These are phyloP conservation scores for Homarus americanus DNA, from an alignment of 1,140 invertebrate species.

Conservation along the genomic window DNA sequence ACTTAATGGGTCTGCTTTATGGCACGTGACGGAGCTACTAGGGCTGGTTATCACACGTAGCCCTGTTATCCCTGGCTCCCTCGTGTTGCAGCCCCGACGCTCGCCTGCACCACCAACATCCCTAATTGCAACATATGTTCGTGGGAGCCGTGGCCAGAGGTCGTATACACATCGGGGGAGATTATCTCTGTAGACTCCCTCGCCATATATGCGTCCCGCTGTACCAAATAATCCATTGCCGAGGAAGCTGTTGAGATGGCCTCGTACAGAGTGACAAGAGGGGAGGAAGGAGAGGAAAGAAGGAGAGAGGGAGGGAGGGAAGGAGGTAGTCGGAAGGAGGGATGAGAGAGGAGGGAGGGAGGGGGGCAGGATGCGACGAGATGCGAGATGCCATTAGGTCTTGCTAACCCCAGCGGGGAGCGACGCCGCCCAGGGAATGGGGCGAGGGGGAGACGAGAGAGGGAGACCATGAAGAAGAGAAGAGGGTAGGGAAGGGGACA, in stretches of 20 bases:
- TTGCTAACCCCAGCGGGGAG: slow-evolving; percentile 28
- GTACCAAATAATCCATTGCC: slow-evolving; percentile 15
- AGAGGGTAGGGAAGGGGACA: not conserved
- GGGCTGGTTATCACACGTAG: slow-evolving; percentile 32
- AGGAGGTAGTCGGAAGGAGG: no score
- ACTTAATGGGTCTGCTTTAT: slow-evolving; percentile 59
- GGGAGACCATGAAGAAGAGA: not conserved
- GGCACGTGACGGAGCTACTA: slow-evolving; percentile 44
- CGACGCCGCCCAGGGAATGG: not conserved
- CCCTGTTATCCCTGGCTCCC: not conserved
- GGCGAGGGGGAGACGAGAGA: not conserved
- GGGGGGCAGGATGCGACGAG: slow-evolving; percentile 6
- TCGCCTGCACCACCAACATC: not conserved
- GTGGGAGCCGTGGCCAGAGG: not conserved
- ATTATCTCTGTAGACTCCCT: not conserved
- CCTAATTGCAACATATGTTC: slow-evolving; percentile 27
- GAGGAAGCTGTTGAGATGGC: slow-evolving; percentile 17
- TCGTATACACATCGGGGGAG: not conserved
- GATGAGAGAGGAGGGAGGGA: not conserved
- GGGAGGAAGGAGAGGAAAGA: slow-evolving; percentile 1
- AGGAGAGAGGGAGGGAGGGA: no score
- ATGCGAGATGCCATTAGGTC: slow-evolving; percentile 46
- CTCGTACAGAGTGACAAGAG: not conserved
- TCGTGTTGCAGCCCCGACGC: not conserved
- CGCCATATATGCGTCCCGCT: slow-evolving; percentile 40